Percentiles rank a stretch among this genome's conserved stretches.
Evolutionary conservation across 2,113 vertebrate genomes (phyloP).

Genomic region (Neolamprologus brichardi): DNA sequence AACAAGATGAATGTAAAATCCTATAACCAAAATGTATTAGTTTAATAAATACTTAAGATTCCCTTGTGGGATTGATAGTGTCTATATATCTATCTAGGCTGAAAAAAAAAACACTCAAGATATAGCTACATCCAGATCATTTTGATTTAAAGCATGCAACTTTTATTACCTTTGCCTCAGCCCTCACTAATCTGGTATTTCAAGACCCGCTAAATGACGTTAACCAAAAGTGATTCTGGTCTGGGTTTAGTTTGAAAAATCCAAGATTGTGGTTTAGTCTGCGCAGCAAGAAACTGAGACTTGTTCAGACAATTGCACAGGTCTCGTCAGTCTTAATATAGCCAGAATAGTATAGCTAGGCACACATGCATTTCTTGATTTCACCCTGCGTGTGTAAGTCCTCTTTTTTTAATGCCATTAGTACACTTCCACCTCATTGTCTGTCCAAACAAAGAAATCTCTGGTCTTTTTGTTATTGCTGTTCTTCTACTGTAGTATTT

Average conservation of each 20-base stretch:
- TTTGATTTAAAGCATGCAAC: not conserved
- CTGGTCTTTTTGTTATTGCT: not conserved
- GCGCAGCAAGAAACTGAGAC: not conserved
- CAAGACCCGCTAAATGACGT: not conserved
- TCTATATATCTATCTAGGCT: not conserved
- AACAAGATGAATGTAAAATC: not conserved
- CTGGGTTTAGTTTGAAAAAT: not conserved
- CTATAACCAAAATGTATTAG: not conserved
- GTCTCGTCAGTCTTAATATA: not conserved
- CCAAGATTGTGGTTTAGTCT: not conserved
- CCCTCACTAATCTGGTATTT: not conserved
- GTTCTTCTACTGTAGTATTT: not conserved
- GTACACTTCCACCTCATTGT: not conserved
- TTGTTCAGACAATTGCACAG: not conserved
- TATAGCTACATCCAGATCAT: not conserved
- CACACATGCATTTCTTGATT: not conserved
- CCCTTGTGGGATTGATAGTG: not conserved
- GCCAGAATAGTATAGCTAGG: not conserved
- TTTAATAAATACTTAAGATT: not conserved
- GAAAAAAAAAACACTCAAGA: not conserved
- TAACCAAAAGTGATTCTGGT: not conserved
- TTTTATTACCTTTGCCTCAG: not conserved
- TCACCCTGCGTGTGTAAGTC: not conserved
- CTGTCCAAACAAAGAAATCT: not conserved
- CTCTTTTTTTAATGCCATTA: not conserved